Conservation (phyloP, 37 sponge, comb jelly and placozoan species). For the Mnemiopsis leidyi region DNA sequence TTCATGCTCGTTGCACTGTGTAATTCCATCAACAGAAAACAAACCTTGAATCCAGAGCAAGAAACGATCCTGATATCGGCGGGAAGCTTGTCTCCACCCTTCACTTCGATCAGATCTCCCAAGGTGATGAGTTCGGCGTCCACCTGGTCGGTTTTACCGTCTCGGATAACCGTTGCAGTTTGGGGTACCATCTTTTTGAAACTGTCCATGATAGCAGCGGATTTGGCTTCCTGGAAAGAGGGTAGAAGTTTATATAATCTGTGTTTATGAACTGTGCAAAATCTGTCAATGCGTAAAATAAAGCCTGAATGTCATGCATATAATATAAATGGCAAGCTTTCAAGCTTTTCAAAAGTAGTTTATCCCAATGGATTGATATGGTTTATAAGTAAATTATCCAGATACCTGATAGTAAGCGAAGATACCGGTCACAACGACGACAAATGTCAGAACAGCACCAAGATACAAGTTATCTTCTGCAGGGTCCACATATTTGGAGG, state of each 20-base stretch:
- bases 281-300: too few relatives aligned
- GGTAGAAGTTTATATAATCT: too few relatives aligned
- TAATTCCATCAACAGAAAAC: too few relatives aligned
- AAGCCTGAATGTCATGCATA: too few relatives aligned
- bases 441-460: conserved; percentile 76
- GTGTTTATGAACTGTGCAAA: too few relatives aligned
- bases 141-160: conserved; percentile 65
- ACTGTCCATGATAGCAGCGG: conserved; percentile 89
- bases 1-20: too few relatives aligned
- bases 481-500: not conserved
- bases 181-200: conserved; percentile 94
- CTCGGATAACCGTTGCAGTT: conserved; percentile 80
- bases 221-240: conserved; percentile 98
- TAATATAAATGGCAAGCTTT: too few relatives aligned
- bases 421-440: conserved; percentile 85
- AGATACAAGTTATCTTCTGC: conserved; percentile 77
- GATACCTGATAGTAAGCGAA: conserved; percentile 95
- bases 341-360: too few relatives aligned
- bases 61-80: conserved; percentile 91
- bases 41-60: conserved; percentile 84
- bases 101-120: conserved; percentile 92
- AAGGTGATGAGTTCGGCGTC: conserved; percentile 76
- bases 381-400: too few relatives aligned
- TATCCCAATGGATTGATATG: too few relatives aligned
- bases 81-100: conserved; percentile 90